phyloP scores from a whole-genome alignment of 2,113 vertebrate species.

The Esox niger region DNA sequence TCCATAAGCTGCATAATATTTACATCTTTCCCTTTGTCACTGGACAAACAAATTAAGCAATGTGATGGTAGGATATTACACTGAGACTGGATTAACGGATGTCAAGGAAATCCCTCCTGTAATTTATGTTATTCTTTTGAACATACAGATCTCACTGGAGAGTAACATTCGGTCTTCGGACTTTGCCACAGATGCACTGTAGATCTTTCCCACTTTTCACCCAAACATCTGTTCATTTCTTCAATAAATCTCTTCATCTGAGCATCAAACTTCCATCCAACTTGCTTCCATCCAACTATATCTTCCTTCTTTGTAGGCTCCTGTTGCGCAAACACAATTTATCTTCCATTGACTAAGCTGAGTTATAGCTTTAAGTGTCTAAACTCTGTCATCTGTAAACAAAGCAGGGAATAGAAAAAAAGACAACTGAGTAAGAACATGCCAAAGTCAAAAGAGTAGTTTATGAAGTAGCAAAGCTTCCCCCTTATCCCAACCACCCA shows the following conservation, averaged over 20 bases:
- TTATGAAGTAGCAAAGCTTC: not conserved
- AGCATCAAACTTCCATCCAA: constrained; percentile 30
- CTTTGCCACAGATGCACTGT: not conserved
- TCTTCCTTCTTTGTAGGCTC: constrained; percentile 8
- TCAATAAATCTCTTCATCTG: constrained; percentile 41
- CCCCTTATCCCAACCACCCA: constrained; percentile 23
- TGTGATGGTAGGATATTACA: constrained; percentile 18
- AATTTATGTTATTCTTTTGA: constrained; percentile 1
- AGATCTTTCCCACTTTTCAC: constrained; percentile 1
- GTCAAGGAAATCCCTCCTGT: constrained; percentile 12
- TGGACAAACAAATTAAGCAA: not conserved
- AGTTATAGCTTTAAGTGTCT: constrained; percentile 27
- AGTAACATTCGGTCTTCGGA: constrained; percentile 9
- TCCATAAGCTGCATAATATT: constrained; percentile 21
- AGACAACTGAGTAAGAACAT: not conserved
- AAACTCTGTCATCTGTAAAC: constrained; percentile 58
- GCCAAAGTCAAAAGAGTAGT: no score
- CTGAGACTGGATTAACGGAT: constrained; percentile 23
- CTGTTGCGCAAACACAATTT: constrained; percentile 25
- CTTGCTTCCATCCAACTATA: constrained; percentile 11
- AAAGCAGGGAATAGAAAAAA: not conserved
- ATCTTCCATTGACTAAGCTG: not conserved
- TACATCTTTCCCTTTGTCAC: constrained; percentile 41
- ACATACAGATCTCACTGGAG: constrained; percentile 2
- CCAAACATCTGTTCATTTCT: constrained; percentile 13